phyloP scores from a whole-genome alignment of 2,113 vertebrate species.

The Petroica traversi region DNA sequence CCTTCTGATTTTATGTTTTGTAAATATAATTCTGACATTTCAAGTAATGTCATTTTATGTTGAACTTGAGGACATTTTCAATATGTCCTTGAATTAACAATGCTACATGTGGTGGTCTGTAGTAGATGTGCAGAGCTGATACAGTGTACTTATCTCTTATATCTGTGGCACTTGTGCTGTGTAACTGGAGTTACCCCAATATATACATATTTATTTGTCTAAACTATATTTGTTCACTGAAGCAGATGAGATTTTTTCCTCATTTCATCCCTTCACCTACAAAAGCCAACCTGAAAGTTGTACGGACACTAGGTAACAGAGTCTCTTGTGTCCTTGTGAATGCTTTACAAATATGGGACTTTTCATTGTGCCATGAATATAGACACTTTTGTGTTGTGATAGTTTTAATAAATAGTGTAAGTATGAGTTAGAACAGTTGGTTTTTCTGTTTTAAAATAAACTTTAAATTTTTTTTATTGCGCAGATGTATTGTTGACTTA shows the following conservation, averaged over 20 bases:
- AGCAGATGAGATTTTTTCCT: not conserved
- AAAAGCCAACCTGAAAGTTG: not conserved
- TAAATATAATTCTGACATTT: not conserved
- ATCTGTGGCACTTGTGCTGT: not conserved
- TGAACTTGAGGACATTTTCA: not conserved
- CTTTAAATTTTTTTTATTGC: not conserved
- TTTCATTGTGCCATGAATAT: not conserved
- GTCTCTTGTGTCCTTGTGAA: not conserved
- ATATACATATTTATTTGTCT: not conserved
- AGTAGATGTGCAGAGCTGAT: not conserved
- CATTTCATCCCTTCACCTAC: not conserved
- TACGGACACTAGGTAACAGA: not conserved
- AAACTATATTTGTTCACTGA: not conserved
- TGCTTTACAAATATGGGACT: not conserved
- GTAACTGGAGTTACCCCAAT: not conserved
- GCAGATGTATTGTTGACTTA: not conserved
- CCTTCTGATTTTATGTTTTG: not conserved
- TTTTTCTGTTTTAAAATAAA: not conserved
- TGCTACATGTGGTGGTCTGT: fast-evolving
- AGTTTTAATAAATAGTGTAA: not conserved
- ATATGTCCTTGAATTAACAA: not conserved
- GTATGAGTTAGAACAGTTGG: not conserved
- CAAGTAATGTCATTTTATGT: not conserved
- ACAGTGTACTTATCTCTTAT: not conserved
- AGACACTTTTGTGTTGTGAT: not conserved